Conservation (phyloP, 53 echinoderm and acorn worm genomes). For the Zoroaster sp. region DNA sequence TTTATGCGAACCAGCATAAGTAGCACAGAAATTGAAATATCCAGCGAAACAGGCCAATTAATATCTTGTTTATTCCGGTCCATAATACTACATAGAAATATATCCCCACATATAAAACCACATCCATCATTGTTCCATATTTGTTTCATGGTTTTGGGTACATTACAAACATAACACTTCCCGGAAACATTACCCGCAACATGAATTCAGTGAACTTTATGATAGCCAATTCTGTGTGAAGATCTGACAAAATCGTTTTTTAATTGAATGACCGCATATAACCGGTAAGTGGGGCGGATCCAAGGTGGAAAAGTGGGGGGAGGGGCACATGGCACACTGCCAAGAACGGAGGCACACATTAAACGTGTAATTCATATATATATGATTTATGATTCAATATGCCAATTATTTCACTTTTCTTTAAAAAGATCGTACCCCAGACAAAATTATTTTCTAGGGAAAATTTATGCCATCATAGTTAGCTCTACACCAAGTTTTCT, state of each 20-base stretch:
- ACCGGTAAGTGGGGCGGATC: too few relatives aligned
- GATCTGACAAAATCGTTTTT: not conserved
- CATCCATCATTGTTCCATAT: not conserved
- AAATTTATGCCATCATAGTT: too few relatives aligned
- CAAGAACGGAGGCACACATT: not conserved
- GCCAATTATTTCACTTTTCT: too few relatives aligned
- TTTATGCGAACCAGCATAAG: too few relatives aligned
- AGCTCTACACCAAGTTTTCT: too few relatives aligned
- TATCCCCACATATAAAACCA: not conserved
- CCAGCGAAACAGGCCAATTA: not conserved
- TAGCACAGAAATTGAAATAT: not conserved
- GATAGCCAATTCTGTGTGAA: not conserved
- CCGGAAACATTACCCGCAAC: not conserved
- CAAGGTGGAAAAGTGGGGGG: not conserved
- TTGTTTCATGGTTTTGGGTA: not conserved
- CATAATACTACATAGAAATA: not conserved
- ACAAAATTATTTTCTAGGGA: too few relatives aligned
- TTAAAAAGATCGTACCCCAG: too few relatives aligned
- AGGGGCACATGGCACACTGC: not conserved
- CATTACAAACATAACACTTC: not conserved
- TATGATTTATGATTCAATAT: not conserved
- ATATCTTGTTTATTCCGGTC: not conserved
- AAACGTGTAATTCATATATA: not conserved
- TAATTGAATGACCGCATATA: too few relatives aligned
- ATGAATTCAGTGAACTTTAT: not conserved